These are phyloP conservation scores for Amblyopsis rosae DNA, from an alignment of 2,113 vertebrate genomes.

Conservation along the genomic window DNA sequence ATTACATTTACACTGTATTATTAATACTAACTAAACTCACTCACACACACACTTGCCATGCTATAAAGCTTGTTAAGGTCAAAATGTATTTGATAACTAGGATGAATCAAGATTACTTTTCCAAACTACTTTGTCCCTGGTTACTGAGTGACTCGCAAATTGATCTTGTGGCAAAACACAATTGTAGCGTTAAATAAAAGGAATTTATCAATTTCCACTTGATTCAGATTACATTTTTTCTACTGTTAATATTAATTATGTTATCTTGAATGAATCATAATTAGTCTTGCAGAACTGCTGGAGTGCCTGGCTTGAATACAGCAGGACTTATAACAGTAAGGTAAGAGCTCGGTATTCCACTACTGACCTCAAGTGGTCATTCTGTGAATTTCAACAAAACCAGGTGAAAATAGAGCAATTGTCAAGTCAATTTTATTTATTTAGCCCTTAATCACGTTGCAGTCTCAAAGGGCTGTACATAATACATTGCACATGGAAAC, in stretches of 20 bases:
- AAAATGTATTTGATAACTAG: not conserved
- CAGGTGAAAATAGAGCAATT: too few relatives aligned
- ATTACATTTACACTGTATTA: not conserved
- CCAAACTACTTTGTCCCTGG: slow-evolving; percentile 19
- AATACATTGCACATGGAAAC: too few relatives aligned
- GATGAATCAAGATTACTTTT: slow-evolving; percentile 7
- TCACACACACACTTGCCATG: too few relatives aligned
- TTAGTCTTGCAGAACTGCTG: slow-evolving; percentile 59
- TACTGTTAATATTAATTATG: slow-evolving; percentile 66
- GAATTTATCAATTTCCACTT: slow-evolving; percentile 40
- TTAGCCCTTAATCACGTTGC: too few relatives aligned
- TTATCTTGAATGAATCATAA: slow-evolving; percentile 76
- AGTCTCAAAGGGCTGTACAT: too few relatives aligned
- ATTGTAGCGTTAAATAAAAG: slow-evolving; percentile 34
- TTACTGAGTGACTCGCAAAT: slow-evolving; percentile 43
- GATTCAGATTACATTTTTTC: slow-evolving; percentile 54
- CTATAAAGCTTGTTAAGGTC: slow-evolving; percentile 3
- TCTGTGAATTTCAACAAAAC: slow-evolving; percentile 19
- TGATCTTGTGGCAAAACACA: slow-evolving; percentile 44
- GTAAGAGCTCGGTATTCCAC: slow-evolving; percentile 21
- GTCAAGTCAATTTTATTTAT: too few relatives aligned
- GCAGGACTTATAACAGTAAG: not conserved
- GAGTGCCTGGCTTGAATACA: slow-evolving; percentile 48
- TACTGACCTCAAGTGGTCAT: slow-evolving; percentile 68
- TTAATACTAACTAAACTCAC: too few relatives aligned